Percentiles rank a stretch among this genome's conserved stretches.
These are phyloP conservation scores for Eublepharis macularius DNA, from an alignment of 2,113 vertebrate species.

Conservation along the genomic window DNA sequence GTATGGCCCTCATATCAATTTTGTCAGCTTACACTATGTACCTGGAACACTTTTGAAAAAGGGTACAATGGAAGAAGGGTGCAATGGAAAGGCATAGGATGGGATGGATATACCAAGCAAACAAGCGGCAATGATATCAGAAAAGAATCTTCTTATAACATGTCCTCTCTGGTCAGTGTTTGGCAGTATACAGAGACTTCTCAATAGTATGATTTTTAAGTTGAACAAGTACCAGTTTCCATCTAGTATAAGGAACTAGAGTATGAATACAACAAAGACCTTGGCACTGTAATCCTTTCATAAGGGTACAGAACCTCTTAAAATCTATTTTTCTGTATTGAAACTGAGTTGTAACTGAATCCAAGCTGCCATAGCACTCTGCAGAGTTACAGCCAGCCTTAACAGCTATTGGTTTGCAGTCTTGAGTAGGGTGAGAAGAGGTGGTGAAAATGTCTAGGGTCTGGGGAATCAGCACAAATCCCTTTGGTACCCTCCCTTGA, in stretches of 20 bases:
- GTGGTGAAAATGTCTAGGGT: neutral
- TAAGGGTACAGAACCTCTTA: neutral
- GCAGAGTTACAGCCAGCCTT: neutral
- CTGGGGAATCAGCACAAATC: neutral
- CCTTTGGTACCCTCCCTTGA: neutral
- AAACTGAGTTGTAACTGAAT: neutral
- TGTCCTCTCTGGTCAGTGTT: neutral
- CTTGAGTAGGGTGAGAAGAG: too few relatives aligned
- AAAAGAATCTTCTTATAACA: too few relatives aligned
- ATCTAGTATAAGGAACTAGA: neutral
- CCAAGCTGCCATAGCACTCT: neutral
- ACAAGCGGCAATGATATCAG: too few relatives aligned
- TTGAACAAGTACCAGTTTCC: neutral
- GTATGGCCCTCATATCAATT: too few relatives aligned
- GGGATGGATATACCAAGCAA: too few relatives aligned
- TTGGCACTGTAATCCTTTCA: neutral
- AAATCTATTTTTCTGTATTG: neutral
- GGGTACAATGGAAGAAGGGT: too few relatives aligned
- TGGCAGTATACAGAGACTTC: neutral
- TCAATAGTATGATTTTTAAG: neutral
- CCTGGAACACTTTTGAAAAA: too few relatives aligned
- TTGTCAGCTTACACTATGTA: too few relatives aligned
- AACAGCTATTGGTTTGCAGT: neutral
- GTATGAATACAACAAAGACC: neutral
- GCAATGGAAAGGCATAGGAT: too few relatives aligned